These are phyloP conservation scores for Forficula auricularia DNA, from an alignment of 1,140 invertebrate species.

Conservation along the genomic window DNA sequence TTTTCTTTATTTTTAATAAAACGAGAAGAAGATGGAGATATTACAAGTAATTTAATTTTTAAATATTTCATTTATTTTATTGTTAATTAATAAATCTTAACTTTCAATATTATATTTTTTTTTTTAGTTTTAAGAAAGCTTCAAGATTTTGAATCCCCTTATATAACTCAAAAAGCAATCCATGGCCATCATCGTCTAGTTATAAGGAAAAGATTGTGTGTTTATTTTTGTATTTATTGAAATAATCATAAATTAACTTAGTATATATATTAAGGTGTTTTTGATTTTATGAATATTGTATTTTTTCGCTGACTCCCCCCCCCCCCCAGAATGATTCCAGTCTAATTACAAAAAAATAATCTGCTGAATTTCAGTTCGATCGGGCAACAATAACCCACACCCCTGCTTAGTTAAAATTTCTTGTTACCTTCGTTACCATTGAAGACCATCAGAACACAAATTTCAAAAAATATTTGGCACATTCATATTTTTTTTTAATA, in stretches of 20 bases:
- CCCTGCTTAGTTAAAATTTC: too few relatives aligned
- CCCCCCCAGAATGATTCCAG: not conserved
- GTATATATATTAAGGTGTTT: not conserved
- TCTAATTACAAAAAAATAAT: not conserved
- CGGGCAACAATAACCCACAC: too few relatives aligned
- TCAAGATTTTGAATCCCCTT: slow-evolving; percentile 91
- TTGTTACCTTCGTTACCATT: too few relatives aligned
- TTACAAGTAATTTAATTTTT: slow-evolving; percentile 32
- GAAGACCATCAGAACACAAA: too few relatives aligned
- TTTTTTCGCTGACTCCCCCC: not conserved
- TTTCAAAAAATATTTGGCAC: too few relatives aligned
- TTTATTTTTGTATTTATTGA: slow-evolving; percentile 7
- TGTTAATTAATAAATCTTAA: not conserved
- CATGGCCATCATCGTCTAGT: slow-evolving; percentile 45
- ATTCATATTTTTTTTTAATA: too few relatives aligned
- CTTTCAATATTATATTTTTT: slow-evolving; percentile 14
- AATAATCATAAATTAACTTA: not conserved
- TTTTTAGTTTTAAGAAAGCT: slow-evolving; percentile 62
- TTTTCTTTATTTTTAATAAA: slow-evolving; percentile 76
- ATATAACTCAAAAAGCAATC: slow-evolving; percentile 62
- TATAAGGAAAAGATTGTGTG: slow-evolving; percentile 54
- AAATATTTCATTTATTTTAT: slow-evolving; percentile 7
- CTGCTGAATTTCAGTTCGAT: not conserved
- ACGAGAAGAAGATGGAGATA: slow-evolving; percentile 51
- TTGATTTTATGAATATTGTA: not conserved